These are phyloP conservation scores for Poecilia velifera DNA, from an alignment of 2,797 vertebrate species.

Conservation along the genomic window DNA sequence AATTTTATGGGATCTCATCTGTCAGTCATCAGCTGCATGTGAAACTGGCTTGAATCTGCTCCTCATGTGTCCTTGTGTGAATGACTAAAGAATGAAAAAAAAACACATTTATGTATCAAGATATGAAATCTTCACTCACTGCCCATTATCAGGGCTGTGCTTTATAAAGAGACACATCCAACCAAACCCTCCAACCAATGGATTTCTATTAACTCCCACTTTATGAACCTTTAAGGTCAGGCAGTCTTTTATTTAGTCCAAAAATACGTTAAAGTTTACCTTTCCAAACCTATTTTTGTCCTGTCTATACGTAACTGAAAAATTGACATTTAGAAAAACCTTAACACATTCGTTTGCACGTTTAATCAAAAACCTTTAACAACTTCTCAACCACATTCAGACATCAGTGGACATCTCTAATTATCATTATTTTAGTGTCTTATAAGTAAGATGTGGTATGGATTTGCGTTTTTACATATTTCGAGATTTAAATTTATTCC, in stretches of 20 bases:
- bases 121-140: neutral
- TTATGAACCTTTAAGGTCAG: neutral
- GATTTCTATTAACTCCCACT: neutral
- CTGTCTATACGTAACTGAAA: neutral
- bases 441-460: too few species aligned
- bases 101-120: neutral
- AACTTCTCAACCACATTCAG: neutral
- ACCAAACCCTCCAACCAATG: neutral
- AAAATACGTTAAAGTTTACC: neutral
- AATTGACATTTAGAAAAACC: neutral
- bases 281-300: neutral
- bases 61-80: neutral
- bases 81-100: neutral
- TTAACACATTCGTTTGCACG: neutral
- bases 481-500: neutral
- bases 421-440: neutral
- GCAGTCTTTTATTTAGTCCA: neutral
- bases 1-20: neutral
- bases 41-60: neutral
- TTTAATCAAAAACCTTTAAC: neutral
- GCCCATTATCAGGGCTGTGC: neutral
- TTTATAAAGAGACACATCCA: neutral
- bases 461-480: neutral
- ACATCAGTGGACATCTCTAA: neutral
- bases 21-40: neutral